phyloP scores from a whole-genome alignment of 2,888 invertebrate genomes.

The Serripes groenlandicus region DNA sequence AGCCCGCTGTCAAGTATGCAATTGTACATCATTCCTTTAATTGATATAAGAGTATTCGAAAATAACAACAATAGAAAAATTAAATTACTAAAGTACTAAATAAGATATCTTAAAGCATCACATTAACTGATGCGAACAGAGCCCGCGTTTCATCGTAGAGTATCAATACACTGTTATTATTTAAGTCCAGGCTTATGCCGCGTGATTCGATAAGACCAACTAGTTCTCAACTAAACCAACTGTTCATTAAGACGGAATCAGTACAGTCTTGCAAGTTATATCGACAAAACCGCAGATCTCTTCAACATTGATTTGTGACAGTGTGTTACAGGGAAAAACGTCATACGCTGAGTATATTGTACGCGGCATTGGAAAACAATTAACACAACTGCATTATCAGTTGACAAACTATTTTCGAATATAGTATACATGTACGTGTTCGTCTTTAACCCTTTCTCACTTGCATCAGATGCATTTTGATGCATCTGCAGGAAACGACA shows the following conservation, averaged over 20 bases:
- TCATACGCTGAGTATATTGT: not conserved
- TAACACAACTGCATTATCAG: not conserved
- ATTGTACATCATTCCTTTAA: too few relatives aligned
- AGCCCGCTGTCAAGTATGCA: too few relatives aligned
- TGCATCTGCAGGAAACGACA: too few relatives aligned
- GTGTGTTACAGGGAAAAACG: conserved; percentile 5
- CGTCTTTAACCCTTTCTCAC: too few relatives aligned
- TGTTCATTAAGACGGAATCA: conserved; percentile 17
- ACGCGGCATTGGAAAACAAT: not conserved
- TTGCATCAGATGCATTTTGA: too few relatives aligned
- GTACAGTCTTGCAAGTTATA: not conserved
- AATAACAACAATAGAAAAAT: too few relatives aligned
- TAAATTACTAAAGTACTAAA: too few relatives aligned
- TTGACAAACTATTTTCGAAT: not conserved
- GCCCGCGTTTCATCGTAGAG: too few relatives aligned
- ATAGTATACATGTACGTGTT: not conserved
- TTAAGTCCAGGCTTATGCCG: not conserved
- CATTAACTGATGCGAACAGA: too few relatives aligned
- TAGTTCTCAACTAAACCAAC: not conserved
- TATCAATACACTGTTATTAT: too few relatives aligned
- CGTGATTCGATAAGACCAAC: conserved; percentile 1
- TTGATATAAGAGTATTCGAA: too few relatives aligned
- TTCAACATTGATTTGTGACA: conserved; percentile 10
- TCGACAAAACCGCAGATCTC: not conserved
- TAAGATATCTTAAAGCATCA: too few relatives aligned